These are phyloP conservation scores for Melikaiella ostensackeni DNA, from an alignment of 2,888 invertebrate species.

Conservation along the genomic window DNA sequence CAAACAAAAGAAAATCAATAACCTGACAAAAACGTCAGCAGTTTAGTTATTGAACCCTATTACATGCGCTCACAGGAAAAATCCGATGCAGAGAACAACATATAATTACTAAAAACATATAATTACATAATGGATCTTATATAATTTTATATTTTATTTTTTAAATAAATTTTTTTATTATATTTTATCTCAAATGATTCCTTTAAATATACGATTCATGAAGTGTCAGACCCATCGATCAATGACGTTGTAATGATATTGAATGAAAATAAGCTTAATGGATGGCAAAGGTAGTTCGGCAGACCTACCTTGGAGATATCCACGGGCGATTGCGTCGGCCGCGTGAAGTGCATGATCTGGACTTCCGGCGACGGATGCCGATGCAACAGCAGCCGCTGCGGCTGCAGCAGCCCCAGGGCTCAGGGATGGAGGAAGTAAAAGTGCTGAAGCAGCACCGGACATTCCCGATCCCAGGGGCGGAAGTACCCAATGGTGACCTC, in stretches of 20 bases:
- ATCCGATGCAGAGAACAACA: no score
- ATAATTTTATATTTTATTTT: no score
- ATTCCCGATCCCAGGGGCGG: conserved; percentile 71
- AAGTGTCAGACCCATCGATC: neutral
- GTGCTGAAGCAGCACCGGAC: conserved; percentile 79
- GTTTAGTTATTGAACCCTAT: no score
- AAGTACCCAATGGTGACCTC: conserved; percentile 72
- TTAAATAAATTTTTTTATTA: no score
- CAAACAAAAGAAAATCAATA: no score
- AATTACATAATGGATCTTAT: no score
- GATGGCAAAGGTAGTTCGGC: neutral
- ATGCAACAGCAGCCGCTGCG: conserved; percentile 79
- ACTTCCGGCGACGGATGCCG: conserved; percentile 77
- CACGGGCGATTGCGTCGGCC: conserved; percentile 72
- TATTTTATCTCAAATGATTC: neutral
- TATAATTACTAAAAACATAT: no score
- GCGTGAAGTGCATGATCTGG: conserved; percentile 80
- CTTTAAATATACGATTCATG: conserved; percentile 12
- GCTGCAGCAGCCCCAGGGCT: conserved; percentile 79
- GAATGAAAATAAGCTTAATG: no score
- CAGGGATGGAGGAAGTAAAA: conserved; percentile 77
- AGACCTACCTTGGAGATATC: conserved; percentile 72
- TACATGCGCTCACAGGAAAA: no score
- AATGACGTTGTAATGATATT: neutral
- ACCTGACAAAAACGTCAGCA: no score